Evolutionary conservation across 2,797 vertebrate genomes (phyloP).

Genomic region (Phyllotis vaccarum): DNA sequence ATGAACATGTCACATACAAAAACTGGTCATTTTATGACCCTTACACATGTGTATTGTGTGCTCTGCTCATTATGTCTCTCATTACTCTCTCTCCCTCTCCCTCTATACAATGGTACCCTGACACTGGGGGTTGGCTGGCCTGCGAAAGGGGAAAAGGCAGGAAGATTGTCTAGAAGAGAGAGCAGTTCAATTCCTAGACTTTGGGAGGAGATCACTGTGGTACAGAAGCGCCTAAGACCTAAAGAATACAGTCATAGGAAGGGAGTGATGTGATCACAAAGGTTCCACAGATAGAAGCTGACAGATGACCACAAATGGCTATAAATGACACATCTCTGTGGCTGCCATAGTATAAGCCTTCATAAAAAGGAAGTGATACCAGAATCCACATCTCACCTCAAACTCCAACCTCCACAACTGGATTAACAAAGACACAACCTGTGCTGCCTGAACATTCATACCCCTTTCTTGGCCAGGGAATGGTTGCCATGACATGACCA

Average conservation of each 20-base stretch:
- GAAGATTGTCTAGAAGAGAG: neutral
- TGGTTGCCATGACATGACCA: neutral
- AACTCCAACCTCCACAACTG: neutral
- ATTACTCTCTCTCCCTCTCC: neutral
- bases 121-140: neutral
- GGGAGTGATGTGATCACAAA: neutral
- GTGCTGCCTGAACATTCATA: neutral
- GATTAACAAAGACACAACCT: neutral
- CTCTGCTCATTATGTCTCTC: neutral
- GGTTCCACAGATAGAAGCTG: neutral
- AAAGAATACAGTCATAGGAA: neutral
- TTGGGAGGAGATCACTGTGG: too few species aligned
- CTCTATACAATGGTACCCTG: neutral
- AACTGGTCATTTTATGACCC: neutral
- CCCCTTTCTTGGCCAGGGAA: neutral
- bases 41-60: neutral
- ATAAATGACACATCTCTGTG: neutral
- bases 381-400: neutral
- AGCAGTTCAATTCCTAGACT: neutral
- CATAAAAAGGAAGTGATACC: neutral
- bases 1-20: neutral
- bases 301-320: neutral
- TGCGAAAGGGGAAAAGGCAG: neutral
- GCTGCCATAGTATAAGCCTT: neutral
- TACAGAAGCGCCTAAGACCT: neutral